Evolutionary conservation across 2,888 invertebrate species (phyloP), one percentile per base, ranked within the genome.

Genomic region (Drosophila setosimentum): DNA sequence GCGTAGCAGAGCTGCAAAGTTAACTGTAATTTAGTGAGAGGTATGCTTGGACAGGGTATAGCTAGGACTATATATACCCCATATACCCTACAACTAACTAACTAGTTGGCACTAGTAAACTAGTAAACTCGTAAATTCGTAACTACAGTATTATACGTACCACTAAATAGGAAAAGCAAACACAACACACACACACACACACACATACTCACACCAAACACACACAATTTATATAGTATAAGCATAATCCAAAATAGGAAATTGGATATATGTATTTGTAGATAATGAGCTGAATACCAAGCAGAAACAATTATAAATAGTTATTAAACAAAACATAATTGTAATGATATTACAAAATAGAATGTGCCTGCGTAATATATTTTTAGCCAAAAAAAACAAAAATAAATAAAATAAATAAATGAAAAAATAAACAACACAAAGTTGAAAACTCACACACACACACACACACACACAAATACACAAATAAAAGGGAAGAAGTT

Each of bases 341-440:
- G 85, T 91, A 92, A 86, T 91, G 91, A 92, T 92, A 91, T 91
- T 91, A 91, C 91, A 91, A 91, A 92, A 92, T 91, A 91, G 91
- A 91, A 91, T 91, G 91, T 91, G 91, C 91, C 92, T 91, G 91
- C 91, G 86, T 91, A 91, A 92, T 91, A 91, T 91, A 91, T 91
- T 92, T 91, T 92, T 91, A 91, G 91, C 91, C 91, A 91, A 91
- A 88, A 80, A 16, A 71, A 50, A 68, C 69, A 71, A 67, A 45
- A 55, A 65, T 69, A 70, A 33, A 59, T 66, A 30, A 18, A 55
- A 68, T 71, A 75, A 33, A 51, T 70, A 42, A 18, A 60, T 61
- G 70, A 42, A 45, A 30, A 40, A 32, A 59, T n/a, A n/a, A 62
- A 63, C 51, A 59, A 64, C 45, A 45, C 68, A 72, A 77, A 74